Percentiles rank a stretch among this genome's conserved stretches.
Conservation (phyloP, 2,888 invertebrate species). For the Tryphoninae sp. region DNA sequence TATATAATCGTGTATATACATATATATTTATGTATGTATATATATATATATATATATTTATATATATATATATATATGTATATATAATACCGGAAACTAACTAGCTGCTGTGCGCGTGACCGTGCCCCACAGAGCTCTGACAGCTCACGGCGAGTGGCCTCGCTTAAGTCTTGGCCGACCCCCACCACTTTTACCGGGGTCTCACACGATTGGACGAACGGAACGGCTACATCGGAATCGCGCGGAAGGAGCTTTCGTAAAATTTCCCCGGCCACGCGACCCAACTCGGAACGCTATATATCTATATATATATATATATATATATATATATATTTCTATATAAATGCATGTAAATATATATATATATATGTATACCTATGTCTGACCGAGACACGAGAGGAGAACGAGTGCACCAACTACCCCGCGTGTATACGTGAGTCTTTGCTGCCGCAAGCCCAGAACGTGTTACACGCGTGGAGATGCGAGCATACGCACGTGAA, state of each 20-base stretch:
- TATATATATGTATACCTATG: neutral
- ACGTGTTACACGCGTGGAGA: slow-evolving; percentile 49
- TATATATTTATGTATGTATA: neutral
- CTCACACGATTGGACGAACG: slow-evolving; percentile 76
- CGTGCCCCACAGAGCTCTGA: slow-evolving; percentile 82
- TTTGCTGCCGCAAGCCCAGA: slow-evolving; percentile 41
- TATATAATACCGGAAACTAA: slow-evolving; percentile 65
- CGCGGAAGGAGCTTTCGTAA: slow-evolving; percentile 78
- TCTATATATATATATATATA: neutral
- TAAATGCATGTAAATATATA: neutral
- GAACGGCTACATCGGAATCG: slow-evolving; percentile 73
- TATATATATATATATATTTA: neutral
- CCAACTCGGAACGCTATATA: slow-evolving; percentile 55
- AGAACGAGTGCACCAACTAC: slow-evolving; percentile 51
- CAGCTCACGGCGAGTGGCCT: slow-evolving; percentile 81
- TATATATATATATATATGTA: neutral
- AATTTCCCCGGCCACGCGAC: slow-evolving; percentile 74
- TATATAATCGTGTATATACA: neutral
- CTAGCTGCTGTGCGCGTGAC: slow-evolving; percentile 78
- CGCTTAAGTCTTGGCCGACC: slow-evolving; percentile 80
- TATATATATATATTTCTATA: neutral
- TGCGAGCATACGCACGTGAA: slow-evolving; percentile 34
- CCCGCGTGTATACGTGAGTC: slow-evolving; percentile 51
- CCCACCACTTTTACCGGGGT: slow-evolving; percentile 74
- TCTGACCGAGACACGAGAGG: slow-evolving; percentile 25